phyloP scores from a whole-genome alignment of 2,113 vertebrate species.

The Petrocephalus microphthalmus region DNA sequence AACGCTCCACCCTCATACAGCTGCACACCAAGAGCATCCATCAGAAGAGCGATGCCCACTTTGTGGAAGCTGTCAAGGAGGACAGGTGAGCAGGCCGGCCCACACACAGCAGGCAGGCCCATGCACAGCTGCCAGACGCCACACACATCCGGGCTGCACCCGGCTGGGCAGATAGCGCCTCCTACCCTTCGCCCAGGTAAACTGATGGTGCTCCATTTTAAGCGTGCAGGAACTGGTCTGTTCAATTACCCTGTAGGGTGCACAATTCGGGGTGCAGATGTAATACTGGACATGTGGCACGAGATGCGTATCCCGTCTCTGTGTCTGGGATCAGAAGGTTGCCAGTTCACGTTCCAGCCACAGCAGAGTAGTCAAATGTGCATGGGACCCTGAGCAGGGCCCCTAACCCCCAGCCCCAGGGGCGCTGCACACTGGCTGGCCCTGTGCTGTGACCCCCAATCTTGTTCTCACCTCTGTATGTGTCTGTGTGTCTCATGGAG shows the following conservation, averaged over 20 bases:
- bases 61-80: constrained; percentile 96
- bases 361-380: not conserved
- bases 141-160: not conserved
- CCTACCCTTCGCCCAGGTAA: not conserved
- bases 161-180: too few species aligned
- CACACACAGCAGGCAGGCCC: constrained; percentile 22
- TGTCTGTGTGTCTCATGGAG: not conserved
- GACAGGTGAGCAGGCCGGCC: constrained; percentile 72
- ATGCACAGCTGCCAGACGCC: too few species aligned
- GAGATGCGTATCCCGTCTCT: not conserved
- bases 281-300: not conserved
- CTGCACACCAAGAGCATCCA: constrained; percentile 85
- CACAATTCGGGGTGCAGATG: not conserved
- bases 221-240: not conserved
- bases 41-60: constrained; percentile 91
- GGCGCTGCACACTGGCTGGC: not conserved
- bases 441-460: not conserved
- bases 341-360: not conserved
- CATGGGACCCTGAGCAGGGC: not conserved
- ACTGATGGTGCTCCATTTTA: not conserved
- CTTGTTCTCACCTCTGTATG: not conserved
- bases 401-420: not conserved
- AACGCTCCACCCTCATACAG: constrained; percentile 85
- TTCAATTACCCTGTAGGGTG: not conserved
- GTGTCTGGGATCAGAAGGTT: not conserved